Base-by-base conservation (phyloP, 2,113 vertebrate genomes). In the Cromileptes altivelis region DNA sequence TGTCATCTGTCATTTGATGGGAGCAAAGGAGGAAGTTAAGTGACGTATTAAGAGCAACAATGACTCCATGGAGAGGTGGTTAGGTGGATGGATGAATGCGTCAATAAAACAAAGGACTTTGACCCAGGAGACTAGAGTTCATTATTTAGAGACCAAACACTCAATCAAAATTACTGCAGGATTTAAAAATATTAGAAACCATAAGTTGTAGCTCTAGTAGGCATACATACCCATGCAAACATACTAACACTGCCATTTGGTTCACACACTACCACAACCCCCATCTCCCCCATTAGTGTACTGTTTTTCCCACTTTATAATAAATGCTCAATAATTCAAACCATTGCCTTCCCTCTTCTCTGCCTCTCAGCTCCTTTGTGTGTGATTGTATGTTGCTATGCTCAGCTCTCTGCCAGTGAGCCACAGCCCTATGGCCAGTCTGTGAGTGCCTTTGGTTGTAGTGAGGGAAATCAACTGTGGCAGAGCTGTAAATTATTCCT, bases 401-500 rank as follows among this genome's bases (percentile, higher is more conserved):
- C 77, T 82, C 74, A 60, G 73, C 83, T 77, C 80, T 80, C 67
- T 79, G 75, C 67, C 58, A 18, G 62, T 49, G 70, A 87, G 70
- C 73, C 58, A 12, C 53, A 75, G 70, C 18, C 68, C 78, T 69
- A 23, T 50, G 65, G 86, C 67, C 65, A 30, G 64, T 71, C 62
- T 72, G 75, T 74, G 89, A 87, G 85, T 87, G 88, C 87, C 83
- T 92, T 90, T 90, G 83, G 87, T 89, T 80, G 83, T 84, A 77
- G 80, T 92, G 88, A 92, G 78, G 79, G 82, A 92, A 93, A 93
- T 95, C 84, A 94, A 83, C 86, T 88, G 89, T 91, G 91, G 87
- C 87, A 85, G 76, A 81, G 87, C 84, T 92, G 91, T 94, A 91
- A 94, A 94, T 95, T 92, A 93, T 94, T 94, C 88, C 87, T 88